Evolutionary conservation across 2,113 vertebrate species (phyloP).

Genomic region (Tor tambroides): DNA sequence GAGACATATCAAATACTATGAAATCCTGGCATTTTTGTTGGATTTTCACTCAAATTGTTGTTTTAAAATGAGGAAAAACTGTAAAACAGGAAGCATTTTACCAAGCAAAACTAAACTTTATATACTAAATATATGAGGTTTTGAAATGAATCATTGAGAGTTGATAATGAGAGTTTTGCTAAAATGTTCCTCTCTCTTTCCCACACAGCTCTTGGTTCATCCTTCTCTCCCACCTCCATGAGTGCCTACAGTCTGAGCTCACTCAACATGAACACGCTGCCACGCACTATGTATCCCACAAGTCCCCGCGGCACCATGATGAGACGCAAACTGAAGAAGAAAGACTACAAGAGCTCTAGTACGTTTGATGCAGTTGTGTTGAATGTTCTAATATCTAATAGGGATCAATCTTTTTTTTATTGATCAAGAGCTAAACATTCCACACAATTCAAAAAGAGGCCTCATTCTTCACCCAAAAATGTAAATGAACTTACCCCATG

Average conservation of each 20-base stretch:
- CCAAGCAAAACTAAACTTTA: neutral
- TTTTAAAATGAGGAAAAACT: neutral
- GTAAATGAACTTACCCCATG: neutral
- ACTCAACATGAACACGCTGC: slow-evolving; percentile 94
- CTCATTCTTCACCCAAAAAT: neutral
- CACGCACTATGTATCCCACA: slow-evolving; percentile 95
- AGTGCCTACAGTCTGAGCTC: slow-evolving; percentile 98
- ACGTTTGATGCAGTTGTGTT: slow-evolving; percentile 68
- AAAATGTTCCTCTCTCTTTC: slow-evolving; percentile 28
- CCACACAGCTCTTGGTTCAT: slow-evolving; percentile 87
- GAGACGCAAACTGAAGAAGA: slow-evolving; percentile 95
- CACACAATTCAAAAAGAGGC: neutral
- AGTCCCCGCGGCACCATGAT: slow-evolving; percentile 95
- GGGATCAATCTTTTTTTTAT: neutral
- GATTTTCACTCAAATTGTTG: neutral
- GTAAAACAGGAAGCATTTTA: neutral
- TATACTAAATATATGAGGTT: neutral
- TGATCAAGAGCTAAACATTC: neutral
- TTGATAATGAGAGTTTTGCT: neutral
- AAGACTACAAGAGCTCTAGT: slow-evolving; percentile 98
- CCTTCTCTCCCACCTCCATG: slow-evolving; percentile 98
- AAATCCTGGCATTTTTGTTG: neutral
- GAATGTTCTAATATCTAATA: neutral
- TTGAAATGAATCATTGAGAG: neutral
- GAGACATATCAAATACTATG: neutral